A percentile compares a stretch with the other conserved stretches of the same genome.
phyloP scores from a whole-genome alignment of 30 jellyfish, hydroid and myxozoan genomes.

The Aurelia sp. region DNA sequence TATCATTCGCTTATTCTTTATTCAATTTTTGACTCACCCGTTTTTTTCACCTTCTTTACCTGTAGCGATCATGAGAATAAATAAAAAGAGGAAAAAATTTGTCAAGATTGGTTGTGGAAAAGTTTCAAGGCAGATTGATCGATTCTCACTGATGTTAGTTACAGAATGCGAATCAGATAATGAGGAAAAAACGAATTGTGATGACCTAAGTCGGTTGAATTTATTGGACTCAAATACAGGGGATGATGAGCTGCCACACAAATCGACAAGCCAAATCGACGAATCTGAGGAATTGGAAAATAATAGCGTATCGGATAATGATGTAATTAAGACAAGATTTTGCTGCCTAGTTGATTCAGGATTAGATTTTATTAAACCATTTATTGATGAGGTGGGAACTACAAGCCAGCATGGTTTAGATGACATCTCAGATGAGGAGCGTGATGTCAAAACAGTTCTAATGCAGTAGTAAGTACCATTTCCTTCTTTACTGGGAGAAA shows the following conservation, averaged over 20 bases:
- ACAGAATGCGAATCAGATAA: slow-evolving; percentile 5
- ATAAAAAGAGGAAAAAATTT: slow-evolving; percentile 3
- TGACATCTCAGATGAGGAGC: no score
- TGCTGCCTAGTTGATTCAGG: slow-evolving; percentile 45
- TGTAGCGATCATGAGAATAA: slow-evolving; percentile 23
- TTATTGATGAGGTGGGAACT: not conserved
- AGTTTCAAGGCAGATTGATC: slow-evolving; percentile 15
- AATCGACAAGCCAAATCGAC: no score
- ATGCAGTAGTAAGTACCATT: no score
- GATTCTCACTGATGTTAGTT: slow-evolving; percentile 1
- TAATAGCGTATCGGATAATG: not conserved
- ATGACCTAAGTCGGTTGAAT: not conserved
- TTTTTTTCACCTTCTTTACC: not conserved
- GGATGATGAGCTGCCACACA: no score
- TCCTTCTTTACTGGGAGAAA: no score
- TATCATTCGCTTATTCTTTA: no score
- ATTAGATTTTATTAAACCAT: slow-evolving; percentile 34
- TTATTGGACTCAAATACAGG: no score
- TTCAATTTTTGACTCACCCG: no score
- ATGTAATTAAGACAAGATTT: slow-evolving; percentile 9
- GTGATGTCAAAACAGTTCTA: no score
- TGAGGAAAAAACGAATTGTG: not conserved
- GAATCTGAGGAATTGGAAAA: not conserved
- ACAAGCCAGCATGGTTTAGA: no score
- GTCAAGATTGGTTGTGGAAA: slow-evolving; percentile 15